Evolutionary conservation across 2,797 vertebrate species (phyloP), one percentile per base, ranked within the genome.

Genomic region (Philypnodon macrostomus): DNA sequence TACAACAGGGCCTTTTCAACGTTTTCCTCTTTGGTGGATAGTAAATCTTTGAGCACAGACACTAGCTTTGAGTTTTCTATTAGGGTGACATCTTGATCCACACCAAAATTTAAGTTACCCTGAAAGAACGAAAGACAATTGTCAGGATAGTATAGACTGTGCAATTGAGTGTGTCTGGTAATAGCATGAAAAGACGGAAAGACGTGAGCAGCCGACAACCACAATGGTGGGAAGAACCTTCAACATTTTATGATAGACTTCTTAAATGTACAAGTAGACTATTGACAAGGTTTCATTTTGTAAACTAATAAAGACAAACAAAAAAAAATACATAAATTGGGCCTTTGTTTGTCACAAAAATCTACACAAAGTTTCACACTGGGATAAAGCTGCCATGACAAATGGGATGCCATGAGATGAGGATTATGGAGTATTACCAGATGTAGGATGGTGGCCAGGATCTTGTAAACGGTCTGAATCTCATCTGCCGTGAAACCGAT

Each of bases 401-500:
- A 11, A 0, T 1, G 7, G 51, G 47, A 26, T 34, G 33, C n/a
- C n/a, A n/a, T n/a, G 23, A 33, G 36, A 18, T 51, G 40, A 14
- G 33, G 18, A 17, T 56, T 1, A 54, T 38, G 4, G 17, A 31
- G 67, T 69, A 77, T 70, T 79, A 99, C 97, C 94, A 98, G 87
- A 81, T 98, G 95, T 8, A 99, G 92, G 73, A 98, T 98, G 61
- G 90, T 80, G 61, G 95, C 95, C 86, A 96, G 79, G 49, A 98
- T 96, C 84, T 91, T 97, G 88, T 96, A 97, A 36, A 90, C 94
- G 0, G 95, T 98, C 85, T 96, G 95, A 74, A 96, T 79, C 88
- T 98, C 97, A 12, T 98, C 96, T 2, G 84, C 84, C 17, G 93
- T 95, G 87, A 99, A 99, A 31, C 97, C 97, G 31, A 97, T 96